Evolutionary conservation across 2,797 vertebrate genomes (phyloP).

Genomic region (Nasua narica): DNA sequence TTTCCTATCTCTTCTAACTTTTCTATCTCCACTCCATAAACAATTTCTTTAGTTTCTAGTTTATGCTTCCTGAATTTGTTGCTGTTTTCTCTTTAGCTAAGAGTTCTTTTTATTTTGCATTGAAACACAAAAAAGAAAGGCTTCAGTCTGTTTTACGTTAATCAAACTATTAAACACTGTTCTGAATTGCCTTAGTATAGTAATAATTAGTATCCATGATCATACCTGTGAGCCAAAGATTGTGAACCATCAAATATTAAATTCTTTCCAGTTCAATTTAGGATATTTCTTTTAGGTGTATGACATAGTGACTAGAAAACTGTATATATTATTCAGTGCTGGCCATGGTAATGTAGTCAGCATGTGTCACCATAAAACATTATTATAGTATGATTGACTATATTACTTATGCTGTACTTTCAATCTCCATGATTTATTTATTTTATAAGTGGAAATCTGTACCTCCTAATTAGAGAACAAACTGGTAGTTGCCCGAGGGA

Average conservation of each 20-base stretch:
- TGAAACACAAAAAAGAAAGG: not conserved
- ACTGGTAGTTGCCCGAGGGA: not conserved
- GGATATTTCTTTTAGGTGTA: not conserved
- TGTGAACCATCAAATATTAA: not conserved
- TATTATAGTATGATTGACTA: not conserved
- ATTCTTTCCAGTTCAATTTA: not conserved
- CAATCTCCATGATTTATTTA: not conserved
- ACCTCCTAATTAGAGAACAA: not conserved
- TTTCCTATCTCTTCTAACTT: not conserved
- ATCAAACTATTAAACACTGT: not conserved
- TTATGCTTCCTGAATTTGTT: not conserved
- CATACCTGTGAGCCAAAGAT: not conserved
- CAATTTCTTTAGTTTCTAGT: slow-evolving; percentile 4
- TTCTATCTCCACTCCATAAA: not conserved
- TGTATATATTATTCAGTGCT: not conserved
- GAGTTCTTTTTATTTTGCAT: not conserved
- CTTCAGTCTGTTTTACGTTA: not conserved
- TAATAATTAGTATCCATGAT: not conserved
- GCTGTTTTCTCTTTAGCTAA: not conserved
- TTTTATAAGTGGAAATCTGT: not conserved
- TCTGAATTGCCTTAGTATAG: not conserved
- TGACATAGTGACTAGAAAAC: not conserved
- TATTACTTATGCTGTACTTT: not conserved
- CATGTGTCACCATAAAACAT: not conserved
- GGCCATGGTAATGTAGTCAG: not conserved